Conservation (phyloP, 2,888 invertebrate species). For the Schizaphis graminum region DNA sequence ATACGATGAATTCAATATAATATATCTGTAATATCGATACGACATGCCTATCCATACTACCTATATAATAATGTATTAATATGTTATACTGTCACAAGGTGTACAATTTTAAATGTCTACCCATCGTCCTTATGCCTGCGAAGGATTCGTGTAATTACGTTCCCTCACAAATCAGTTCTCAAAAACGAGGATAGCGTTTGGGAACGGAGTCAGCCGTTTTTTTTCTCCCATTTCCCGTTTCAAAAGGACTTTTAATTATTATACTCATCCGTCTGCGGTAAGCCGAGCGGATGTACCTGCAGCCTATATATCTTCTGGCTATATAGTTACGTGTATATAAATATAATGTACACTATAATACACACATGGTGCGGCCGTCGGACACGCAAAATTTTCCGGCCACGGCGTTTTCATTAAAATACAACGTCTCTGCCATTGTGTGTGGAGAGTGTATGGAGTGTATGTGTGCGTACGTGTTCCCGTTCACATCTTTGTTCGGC, state of each 20-base stretch:
- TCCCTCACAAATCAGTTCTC: background rate
- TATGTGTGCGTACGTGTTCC: slow-evolving; percentile 8
- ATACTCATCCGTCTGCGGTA: slow-evolving; percentile 15
- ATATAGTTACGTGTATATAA: background rate
- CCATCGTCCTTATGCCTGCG: background rate
- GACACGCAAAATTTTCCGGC: slow-evolving; percentile 49
- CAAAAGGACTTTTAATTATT: slow-evolving; percentile 30
- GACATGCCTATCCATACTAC: too few relatives aligned
- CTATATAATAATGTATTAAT: too few relatives aligned
- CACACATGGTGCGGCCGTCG: background rate
- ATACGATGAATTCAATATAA: background rate
- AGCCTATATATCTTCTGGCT: background rate
- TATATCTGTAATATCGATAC: too few relatives aligned
- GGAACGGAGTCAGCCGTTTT: background rate
- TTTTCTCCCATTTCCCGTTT: background rate
- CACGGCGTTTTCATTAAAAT: slow-evolving; percentile 44
- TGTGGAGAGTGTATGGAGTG: too few relatives aligned
- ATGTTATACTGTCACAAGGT: too few relatives aligned
- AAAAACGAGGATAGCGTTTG: background rate
- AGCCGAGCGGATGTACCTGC: background rate
- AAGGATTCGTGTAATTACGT: background rate
- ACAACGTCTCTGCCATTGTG: background rate
- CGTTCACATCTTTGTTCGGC: slow-evolving; percentile 52
- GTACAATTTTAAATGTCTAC: background rate
- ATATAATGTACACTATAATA: background rate